These are phyloP conservation scores for Balearica regulorum DNA, from an alignment of 2,797 vertebrate genomes.

Conservation along the genomic window DNA sequence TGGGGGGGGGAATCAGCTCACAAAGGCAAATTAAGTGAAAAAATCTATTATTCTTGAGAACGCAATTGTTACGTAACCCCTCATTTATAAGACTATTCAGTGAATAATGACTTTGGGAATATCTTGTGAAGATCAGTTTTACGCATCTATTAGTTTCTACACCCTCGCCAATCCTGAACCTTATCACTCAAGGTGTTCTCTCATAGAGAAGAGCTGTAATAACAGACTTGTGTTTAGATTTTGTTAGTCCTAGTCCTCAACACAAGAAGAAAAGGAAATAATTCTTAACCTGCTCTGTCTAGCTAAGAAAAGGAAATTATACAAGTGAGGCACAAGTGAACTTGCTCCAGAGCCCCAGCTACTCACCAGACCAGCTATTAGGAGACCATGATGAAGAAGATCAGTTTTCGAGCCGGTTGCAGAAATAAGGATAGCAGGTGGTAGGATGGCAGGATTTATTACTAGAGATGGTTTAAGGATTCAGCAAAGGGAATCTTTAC, in stretches of 20 bases:
- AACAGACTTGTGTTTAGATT: neutral
- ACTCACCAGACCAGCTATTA: neutral
- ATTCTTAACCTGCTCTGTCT: neutral
- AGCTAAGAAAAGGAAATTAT: neutral
- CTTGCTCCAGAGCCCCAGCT: neutral
- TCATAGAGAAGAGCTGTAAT: neutral
- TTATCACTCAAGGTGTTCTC: neutral
- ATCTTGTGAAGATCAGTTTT: neutral
- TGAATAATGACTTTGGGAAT: constrained; percentile 1
- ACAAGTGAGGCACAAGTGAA: neutral
- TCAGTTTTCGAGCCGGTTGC: neutral
- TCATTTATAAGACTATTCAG: constrained; percentile 28
- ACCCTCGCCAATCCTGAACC: neutral
- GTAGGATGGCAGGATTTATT: neutral
- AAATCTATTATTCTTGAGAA: neutral
- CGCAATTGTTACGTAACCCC: neutral
- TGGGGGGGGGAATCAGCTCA: neutral
- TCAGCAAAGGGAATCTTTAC: neutral
- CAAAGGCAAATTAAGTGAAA: neutral
- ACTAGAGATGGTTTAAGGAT: neutral
- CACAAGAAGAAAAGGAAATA: neutral
- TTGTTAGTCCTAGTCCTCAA: neutral
- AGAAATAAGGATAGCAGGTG: neutral
- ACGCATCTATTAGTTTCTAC: neutral
- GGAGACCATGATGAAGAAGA: neutral